phyloP scores from a whole-genome alignment of 2,113 vertebrate genomes.

The Rhea pennata region DNA sequence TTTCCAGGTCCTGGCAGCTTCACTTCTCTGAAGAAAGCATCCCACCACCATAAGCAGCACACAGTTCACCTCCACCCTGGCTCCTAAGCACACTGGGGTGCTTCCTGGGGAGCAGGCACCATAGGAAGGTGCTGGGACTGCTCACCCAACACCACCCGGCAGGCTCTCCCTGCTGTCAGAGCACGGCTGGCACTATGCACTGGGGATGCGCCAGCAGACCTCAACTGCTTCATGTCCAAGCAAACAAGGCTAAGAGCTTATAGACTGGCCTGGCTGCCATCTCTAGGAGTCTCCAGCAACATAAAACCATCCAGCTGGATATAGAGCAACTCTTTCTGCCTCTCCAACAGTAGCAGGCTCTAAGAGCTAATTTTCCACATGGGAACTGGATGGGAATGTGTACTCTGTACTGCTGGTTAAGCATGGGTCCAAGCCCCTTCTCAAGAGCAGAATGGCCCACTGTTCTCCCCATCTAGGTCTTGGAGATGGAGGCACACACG shows the following conservation, averaged over 20 bases:
- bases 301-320: background rate
- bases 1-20: background rate
- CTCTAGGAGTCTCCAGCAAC: background rate
- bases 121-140: background rate
- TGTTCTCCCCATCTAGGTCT: too few relatives aligned
- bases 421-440: too few relatives aligned
- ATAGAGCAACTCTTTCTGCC: background rate
- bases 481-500: too few relatives aligned
- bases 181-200: rapidly evolving
- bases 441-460: too few relatives aligned
- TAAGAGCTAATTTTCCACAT: too few relatives aligned
- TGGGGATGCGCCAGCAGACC: rapidly evolving
- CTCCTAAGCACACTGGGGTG: background rate
- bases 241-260: background rate
- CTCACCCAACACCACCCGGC: background rate
- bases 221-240: background rate
- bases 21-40: background rate
- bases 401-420: too few relatives aligned
- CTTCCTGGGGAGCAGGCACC: background rate
- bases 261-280: too few relatives aligned
- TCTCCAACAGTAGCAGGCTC: too few relatives aligned
- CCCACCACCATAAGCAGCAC: background rate
- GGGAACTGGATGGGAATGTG: too few relatives aligned
- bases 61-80: background rate
- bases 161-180: rapidly evolving